phyloP scores from a whole-genome alignment of 2,113 vertebrate genomes.

The Phalacrocorax aristotelis region DNA sequence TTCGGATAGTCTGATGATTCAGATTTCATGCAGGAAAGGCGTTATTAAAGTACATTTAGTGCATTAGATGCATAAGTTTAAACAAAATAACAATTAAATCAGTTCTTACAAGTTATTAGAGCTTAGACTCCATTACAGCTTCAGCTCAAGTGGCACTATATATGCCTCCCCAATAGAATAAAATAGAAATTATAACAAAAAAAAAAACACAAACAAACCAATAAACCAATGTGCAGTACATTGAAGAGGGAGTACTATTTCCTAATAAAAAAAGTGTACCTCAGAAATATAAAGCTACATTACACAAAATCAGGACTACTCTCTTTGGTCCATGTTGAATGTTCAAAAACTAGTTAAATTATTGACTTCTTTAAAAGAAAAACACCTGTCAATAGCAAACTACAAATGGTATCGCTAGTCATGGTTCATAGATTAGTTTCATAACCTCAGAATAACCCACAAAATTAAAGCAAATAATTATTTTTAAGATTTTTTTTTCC shows the following conservation, averaged over 20 bases:
- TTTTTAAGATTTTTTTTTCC: not conserved
- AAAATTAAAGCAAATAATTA: not conserved
- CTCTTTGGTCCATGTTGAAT: constrained; percentile 52
- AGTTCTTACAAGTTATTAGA: not conserved
- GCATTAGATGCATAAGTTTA: not conserved
- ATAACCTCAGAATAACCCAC: not conserved
- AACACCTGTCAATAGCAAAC: not conserved
- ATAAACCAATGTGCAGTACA: not conserved
- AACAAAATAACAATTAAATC: not conserved
- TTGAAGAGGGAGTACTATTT: not conserved
- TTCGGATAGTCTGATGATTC: not conserved
- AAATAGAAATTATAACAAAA: not conserved
- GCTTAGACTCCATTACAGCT: not conserved
- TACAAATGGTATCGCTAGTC: not conserved
- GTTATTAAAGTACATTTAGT: not conserved
- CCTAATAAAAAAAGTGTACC: not conserved
- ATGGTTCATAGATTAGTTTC: not conserved
- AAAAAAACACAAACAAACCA: not conserved
- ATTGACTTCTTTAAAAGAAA: not conserved
- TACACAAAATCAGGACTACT: constrained; percentile 24
- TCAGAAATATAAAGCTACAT: constrained; percentile 6
- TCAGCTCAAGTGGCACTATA: not conserved
- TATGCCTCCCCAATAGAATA: not conserved
- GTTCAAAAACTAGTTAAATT: not conserved
- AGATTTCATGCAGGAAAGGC: not conserved